These are phyloP conservation scores for Drosophila kanapiae DNA, from an alignment of 1,140 invertebrate genomes.

Conservation along the genomic window DNA sequence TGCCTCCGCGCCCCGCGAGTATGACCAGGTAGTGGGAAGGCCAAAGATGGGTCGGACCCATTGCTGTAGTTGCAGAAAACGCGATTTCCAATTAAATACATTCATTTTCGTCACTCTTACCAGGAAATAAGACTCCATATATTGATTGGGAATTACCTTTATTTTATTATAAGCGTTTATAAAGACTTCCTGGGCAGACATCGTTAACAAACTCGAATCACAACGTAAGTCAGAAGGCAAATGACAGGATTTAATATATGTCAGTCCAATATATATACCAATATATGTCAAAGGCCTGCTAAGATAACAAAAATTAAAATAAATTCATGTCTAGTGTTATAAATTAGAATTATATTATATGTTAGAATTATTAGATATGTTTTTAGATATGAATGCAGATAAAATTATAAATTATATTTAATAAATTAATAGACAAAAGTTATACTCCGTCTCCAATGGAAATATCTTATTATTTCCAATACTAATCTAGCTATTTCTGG, in stretches of 20 bases:
- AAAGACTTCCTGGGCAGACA: neutral
- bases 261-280: too few species aligned
- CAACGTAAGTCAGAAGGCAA: neutral
- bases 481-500: neutral
- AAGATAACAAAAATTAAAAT: neutral
- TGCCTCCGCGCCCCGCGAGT: conserved; percentile 5
- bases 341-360: too few species aligned
- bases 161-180: neutral
- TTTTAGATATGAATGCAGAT: too few species aligned
- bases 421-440: neutral
- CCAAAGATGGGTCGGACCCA: neutral
- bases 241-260: neutral
- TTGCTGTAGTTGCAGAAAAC: neutral
- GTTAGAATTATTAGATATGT: too few species aligned
- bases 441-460: neutral
- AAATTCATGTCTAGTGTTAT: too few species aligned
- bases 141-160: neutral
- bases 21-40: conserved; percentile 2
- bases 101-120: neutral
- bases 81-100: neutral
- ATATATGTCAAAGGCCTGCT: neutral
- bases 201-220: neutral
- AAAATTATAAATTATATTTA: too few species aligned
- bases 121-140: neutral
- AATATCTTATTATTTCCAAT: neutral